Evolutionary conservation across 2,888 invertebrate genomes (phyloP), one percentile per base, ranked within the genome.

Genomic region (Temnothorax ravouxi): DNA sequence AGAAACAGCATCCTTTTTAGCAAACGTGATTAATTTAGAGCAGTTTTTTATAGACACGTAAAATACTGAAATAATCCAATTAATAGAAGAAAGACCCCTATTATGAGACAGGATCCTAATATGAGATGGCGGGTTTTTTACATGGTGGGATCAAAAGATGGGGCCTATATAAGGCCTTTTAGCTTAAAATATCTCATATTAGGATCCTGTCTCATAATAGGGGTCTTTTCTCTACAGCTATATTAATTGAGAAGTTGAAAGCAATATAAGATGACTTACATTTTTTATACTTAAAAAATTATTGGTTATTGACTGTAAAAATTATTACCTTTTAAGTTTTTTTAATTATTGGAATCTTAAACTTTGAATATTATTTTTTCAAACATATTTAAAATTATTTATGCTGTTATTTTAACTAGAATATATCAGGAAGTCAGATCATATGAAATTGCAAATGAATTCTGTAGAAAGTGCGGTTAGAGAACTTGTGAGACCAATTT

Each of bases 401-500:
- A 15, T 11, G 6, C 5, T 18, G 3, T 50, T 61, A 47, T 50
- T 21, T 34, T 38, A 4, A 3, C n/a, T 38, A 4, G 2, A 29
- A 66, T 52, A 66, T 66, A 54, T 66, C 21, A 47, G 13, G 21
- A 59, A 59, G 67, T 67, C 29, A 56, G 59, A 79, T 71, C 21
- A 79, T 59, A 29, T 29, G 29, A 29, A 29, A 29, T 29, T 29
- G 29, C 3, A 29, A 71, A 79, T 59, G 34, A 79, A 79, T 59
- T 8, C 47, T 71, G 71, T 44, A 59, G 8, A 13, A 71, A 56
- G 18, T 47, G 21, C 11, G 71, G 8, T 0, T 34, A 29, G 71
- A 21, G 56, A 47, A 71, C 71, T 79, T 47, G 13, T 18, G 79
- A 79, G 71, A 79, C 59, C 59, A 79, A 79, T 79, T 79, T 79